Percentiles rank a stretch among this genome's conserved stretches.
Evolutionary conservation across 2,113 vertebrate genomes (phyloP).

Genomic region (Grallaria varia): DNA sequence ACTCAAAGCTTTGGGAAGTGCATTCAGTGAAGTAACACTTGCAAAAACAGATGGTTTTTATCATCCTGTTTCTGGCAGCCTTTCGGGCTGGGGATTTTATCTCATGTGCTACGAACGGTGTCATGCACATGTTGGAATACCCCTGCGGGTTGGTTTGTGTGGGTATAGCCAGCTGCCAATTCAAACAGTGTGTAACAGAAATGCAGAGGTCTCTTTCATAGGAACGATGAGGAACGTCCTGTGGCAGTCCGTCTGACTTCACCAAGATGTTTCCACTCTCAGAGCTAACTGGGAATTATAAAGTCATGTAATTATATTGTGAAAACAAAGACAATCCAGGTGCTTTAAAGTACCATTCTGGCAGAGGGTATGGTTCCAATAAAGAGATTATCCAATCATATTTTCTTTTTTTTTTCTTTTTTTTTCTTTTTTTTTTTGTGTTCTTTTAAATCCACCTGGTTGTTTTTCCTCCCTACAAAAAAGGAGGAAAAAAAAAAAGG

Average conservation of each 20-base stretch:
- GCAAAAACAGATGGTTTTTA: constrained; percentile 26
- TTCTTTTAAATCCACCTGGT: not conserved
- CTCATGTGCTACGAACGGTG: not conserved
- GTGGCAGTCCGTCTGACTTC: not conserved
- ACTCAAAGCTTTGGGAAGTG: not conserved
- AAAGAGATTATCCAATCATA: not conserved
- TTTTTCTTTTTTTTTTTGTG: too few relatives aligned
- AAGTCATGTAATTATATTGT: not conserved
- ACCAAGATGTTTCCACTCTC: not conserved
- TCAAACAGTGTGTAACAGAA: not conserved
- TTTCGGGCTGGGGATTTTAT: not conserved
- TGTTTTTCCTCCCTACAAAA: not conserved
- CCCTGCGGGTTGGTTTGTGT: not conserved
- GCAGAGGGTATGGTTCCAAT: not conserved
- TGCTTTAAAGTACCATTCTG: not conserved
- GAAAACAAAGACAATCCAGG: not conserved
- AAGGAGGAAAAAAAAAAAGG: not conserved
- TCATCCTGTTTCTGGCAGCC: constrained; percentile 1
- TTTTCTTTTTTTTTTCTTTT: not conserved
- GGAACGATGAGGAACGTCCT: not conserved
- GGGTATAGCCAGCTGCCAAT: constrained; percentile 30
- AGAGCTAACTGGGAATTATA: not conserved
- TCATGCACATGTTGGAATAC: constrained; percentile 32
- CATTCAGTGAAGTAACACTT: not conserved
- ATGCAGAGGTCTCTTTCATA: not conserved